These are phyloP conservation scores for honey bee (Apis mellifera) DNA, from an alignment of 1,140 invertebrate genomes.

Conservation along the genomic window DNA sequence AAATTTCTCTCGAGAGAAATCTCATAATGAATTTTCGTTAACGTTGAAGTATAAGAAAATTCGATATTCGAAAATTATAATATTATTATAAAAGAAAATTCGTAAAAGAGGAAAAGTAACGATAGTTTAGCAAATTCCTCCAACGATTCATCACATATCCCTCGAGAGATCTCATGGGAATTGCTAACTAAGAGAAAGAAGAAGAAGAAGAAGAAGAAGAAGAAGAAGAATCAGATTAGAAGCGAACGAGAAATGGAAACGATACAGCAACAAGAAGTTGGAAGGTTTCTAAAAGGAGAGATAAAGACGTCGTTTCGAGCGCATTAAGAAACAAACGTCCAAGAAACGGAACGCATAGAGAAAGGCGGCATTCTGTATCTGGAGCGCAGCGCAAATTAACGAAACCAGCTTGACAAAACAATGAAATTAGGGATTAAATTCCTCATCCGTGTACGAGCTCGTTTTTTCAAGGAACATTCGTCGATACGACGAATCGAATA, in stretches of 20 bases:
- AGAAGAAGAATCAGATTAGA: not conserved
- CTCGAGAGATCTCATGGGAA: not conserved
- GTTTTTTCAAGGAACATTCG: not conserved
- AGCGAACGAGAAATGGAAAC: too few species aligned
- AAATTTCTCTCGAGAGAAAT: too few species aligned
- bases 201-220: not conserved
- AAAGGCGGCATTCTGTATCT: not conserved
- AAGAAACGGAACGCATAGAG: constrained; percentile 21
- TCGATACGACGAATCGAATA: not conserved
- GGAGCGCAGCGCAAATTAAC: constrained; percentile 30
- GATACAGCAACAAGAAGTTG: not conserved
- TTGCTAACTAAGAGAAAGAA: not conserved
- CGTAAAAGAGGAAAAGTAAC: not conserved
- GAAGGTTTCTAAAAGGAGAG: not conserved
- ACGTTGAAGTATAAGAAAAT: too few species aligned
- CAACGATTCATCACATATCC: not conserved
- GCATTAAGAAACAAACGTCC: constrained; percentile 37
- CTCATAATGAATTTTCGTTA: too few species aligned
- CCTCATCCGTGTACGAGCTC: too few species aligned
- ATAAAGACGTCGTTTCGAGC: constrained; percentile 26
- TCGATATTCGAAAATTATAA: too few species aligned
- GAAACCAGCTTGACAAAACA: constrained; percentile 27
- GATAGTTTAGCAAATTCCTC: not conserved
- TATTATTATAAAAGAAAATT: too few species aligned
- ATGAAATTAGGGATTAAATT: constrained; percentile 40